Base-by-base conservation (phyloP, 2,888 invertebrate species). In the Sisyra terminalis region DNA sequence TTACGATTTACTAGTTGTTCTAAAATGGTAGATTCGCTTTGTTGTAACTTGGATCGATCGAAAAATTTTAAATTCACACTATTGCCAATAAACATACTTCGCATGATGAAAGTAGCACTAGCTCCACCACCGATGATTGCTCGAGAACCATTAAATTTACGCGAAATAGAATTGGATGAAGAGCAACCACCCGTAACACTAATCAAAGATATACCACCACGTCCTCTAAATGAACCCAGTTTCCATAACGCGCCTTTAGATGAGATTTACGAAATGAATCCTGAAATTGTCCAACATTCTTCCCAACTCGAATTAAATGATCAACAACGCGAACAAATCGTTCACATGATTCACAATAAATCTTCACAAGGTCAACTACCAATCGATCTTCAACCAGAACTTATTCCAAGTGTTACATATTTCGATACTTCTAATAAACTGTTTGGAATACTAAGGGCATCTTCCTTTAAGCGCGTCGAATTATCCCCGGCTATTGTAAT, bases 381-480 rank as follows among this genome's bases (percentile, higher is more conserved):
- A 18, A 18, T 37, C 18, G 37, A 37, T n/a, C n/a, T 37, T 3
- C 16, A 37, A 37, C 37, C 18, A 7, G 15, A 18, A 8, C 15
- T 3, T n/a, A n/a, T 30, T 10, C 44, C 46, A 3, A 41, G 39
- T 11, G 47, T 46, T 39, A 38, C 46, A 7, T 51, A 50, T 38
- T 53, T 47, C 29, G 56, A 53, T 39, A 32, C 58, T 4, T 46
- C 56, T 7, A 50, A 52, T 0, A 48, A 54, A 1, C 47, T 48
- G 39, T 49, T 55, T 32, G 60, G 59, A 1, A 63, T 65, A 18
- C 50, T 66, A 5, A 44, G 58, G 5, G 62, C 57, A 1, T 52
- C 52, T 2, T 58, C 56, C 1, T 62, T 57, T 44, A 60, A 62
- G 45, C 50, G 55, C 30, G 59, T 63, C 38, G 53, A 58, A 35